These are phyloP conservation scores for Perca schrenkii DNA, from an alignment of 2,113 vertebrate genomes.

Conservation along the genomic window DNA sequence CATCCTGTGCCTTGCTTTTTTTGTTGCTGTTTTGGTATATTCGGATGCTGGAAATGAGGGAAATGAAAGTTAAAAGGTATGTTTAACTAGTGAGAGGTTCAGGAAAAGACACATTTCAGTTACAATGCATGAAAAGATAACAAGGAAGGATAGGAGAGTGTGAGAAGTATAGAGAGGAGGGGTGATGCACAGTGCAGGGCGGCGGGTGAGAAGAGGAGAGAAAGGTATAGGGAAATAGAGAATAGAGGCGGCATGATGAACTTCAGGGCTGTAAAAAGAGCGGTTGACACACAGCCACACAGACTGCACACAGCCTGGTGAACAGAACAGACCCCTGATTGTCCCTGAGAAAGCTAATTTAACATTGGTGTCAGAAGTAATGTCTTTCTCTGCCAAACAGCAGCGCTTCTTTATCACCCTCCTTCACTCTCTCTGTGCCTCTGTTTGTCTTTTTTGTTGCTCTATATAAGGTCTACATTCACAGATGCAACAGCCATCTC, in stretches of 20 bases:
- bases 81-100: not conserved
- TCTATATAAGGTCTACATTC: not conserved
- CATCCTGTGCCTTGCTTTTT: not conserved
- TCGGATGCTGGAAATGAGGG: not conserved
- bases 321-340: conserved; percentile 74
- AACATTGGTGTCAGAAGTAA: conserved; percentile 80
- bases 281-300: conserved; percentile 45
- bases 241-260: conserved; percentile 45
- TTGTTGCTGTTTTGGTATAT: not conserved
- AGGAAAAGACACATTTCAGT: conserved; percentile 4
- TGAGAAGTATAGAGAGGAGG: conserved; percentile 20
- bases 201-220: conserved; percentile 5
- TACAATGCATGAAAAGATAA: not conserved
- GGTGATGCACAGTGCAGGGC: conserved; percentile 18
- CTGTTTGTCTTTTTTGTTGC: conserved; percentile 41
- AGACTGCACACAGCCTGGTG: conserved; percentile 46
- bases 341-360: conserved; percentile 77
- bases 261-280: conserved; percentile 49
- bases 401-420: conserved; percentile 65
- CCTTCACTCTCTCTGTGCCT: conserved; percentile 41
- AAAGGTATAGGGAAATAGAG: conserved; percentile 15
- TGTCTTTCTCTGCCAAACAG: conserved; percentile 73
- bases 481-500: not conserved
- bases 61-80: not conserved
- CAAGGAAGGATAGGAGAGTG: not conserved